A percentile compares a stretch with the other conserved stretches of the same genome.
Evolutionary conservation across 2,797 vertebrate genomes (phyloP).

Genomic region (Phalanger gymnotis): DNA sequence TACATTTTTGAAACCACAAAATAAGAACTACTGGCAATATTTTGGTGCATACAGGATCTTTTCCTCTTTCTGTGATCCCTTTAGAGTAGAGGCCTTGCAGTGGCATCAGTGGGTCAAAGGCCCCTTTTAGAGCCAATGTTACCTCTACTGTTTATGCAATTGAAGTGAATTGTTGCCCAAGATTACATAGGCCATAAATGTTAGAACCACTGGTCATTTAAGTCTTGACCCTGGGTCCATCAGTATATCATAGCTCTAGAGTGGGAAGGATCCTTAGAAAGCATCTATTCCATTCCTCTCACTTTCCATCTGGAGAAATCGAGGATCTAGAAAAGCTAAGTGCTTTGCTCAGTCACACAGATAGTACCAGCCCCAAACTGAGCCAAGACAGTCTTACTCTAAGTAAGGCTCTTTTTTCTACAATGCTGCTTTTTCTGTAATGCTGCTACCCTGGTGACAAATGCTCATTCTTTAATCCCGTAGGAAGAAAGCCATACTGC

Average conservation of each 20-base stretch:
- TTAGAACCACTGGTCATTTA: neutral
- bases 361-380: neutral
- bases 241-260: neutral
- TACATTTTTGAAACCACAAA: neutral
- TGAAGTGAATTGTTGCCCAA: too few relatives aligned
- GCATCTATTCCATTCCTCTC: neutral
- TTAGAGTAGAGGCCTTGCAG: neutral
- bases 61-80: neutral
- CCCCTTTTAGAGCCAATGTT: neutral
- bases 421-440: neutral
- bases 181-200: neutral
- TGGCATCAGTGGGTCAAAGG: neutral
- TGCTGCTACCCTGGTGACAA: neutral
- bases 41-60: neutral
- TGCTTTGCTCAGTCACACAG: neutral
- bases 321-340: neutral
- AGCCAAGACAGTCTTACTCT: neutral
- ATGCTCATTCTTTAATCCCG: neutral
- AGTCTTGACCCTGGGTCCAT: neutral
- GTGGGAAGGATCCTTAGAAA: neutral
- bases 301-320: neutral
- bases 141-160: neutral
- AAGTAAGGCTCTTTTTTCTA: neutral
- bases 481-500: neutral
- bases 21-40: neutral